Base-by-base conservation (phyloP, 2,888 invertebrate genomes). In the Carterocephalus palaemon region DNA sequence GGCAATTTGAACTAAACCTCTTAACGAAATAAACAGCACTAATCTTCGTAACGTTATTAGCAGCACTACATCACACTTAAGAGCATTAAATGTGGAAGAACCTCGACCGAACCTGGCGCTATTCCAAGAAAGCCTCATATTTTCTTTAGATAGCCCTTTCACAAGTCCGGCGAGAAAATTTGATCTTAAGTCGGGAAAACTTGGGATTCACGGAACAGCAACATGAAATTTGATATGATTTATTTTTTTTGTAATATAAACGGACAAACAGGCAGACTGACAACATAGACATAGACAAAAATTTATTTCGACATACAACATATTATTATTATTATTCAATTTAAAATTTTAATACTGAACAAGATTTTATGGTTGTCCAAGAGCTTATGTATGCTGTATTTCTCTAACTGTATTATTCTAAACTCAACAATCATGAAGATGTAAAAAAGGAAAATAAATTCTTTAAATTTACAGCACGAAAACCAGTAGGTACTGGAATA, bases 71-170 rank as follows among this genome's bases (percentile, higher is more conserved):
- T 82, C 75, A 79, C 76, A 77, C 70, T 75, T 78, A 79, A 80
- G 78, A 81, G 77, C 66, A 80, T 79, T 80, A 83, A 75, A 75
- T 71, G 70, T 75, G 57, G 73, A 78, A 75, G 78, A 75, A 68
- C 64, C 62, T 60, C 61, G 64, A 65, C 50, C 50, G 67, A 55
- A 64, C 58, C 70, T 80, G 81, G 80, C 80, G 47, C 41, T 42
- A 43, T 51, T 74, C 82, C 83, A 78, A 39, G 52, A 50, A 55
- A 51, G 58, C 58, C 58, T 56, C 54, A 59, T 64, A 61, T 67
- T 62, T 67, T 60, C 61, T 56, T 53, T 59, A 56, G 51, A 52
- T 51, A 32, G 16, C 17, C 24, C 24, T 33, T 33, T 33, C 32
- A 13, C 20, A 22, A 22, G 12, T 33, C 12, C 33, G 13, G 22